Base-by-base conservation (phyloP, 1,140 invertebrate genomes). In the Chionoecetes opilio region DNA sequence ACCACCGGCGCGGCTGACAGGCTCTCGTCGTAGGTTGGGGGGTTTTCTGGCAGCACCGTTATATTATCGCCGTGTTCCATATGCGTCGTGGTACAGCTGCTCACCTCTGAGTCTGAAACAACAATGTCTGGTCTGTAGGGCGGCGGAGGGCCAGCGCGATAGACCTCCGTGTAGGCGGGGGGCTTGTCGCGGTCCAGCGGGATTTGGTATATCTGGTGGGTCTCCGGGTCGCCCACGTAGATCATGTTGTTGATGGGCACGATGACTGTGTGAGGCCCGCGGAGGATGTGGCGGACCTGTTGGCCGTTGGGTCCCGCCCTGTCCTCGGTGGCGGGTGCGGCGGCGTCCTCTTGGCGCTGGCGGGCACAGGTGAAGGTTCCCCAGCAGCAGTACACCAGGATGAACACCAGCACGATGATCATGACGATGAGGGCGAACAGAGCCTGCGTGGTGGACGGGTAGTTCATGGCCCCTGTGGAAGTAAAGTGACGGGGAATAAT, bases 341-440 rank as follows among this genome's bases (percentile, higher is more conserved):
- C 63, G 5, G 41, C 26, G n/a, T 94, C 93, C 21, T 96, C 86
- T 21, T 91, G 91, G 34, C 82, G 82, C 17, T 91, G 91, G 34
- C 82, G 82, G 11, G 92, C 86, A 75, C 96, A 96, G 92, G 97
- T 97, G 0, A 97, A 97, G 3, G 97, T 97, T 2, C 97, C 97
- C 97, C 97, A 98, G 96, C 97, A 98, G 96, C 97, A 98, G 95
- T 98, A 98, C 26, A 97, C 97, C 29, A 98, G 97, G 90, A 98
- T 97, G 96, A 98, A 97, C 93, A 97, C 97, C 17, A 98, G 96
- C 9, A 98, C 97, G 6, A 97, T 97, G 9, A 98, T 97, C 97
- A 98, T 98, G 21, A 97, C 97, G 82, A 98, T 96, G 3, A 97
- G 96, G 3, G 97, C 97, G 29, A 97, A 97, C 9, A 97, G 96